Evolutionary conservation across 92 coral and sea anemone genomes (phyloP).

Genomic region (Nematostella vectensis): DNA sequence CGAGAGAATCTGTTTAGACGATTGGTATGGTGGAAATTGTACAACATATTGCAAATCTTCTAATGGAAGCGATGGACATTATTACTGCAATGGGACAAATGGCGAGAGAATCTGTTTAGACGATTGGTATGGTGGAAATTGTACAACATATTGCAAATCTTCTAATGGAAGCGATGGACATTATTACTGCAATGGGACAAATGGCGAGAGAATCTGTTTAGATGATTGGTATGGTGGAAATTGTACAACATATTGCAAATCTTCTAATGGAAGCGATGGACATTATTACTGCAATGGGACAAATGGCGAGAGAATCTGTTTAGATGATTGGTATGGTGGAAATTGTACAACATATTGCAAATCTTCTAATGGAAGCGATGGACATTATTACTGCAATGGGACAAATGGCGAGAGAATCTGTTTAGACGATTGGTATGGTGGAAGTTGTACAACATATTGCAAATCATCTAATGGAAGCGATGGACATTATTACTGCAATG

Average conservation of each 20-base stretch:
- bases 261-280: background rate
- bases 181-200: constrained; percentile 20
- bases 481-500: constrained; percentile 30
- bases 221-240: constrained; percentile 29
- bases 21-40: constrained; percentile 56
- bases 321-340: constrained; percentile 44
- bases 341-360: constrained; percentile 38
- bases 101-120: constrained; percentile 43
- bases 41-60: constrained; percentile 34
- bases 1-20: constrained; percentile 16
- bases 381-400: constrained; percentile 17
- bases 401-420: constrained; percentile 46
- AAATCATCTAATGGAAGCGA: constrained; percentile 3
- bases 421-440: constrained; percentile 45
- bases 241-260: constrained; percentile 17
- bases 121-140: constrained; percentile 53
- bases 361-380: constrained; percentile 26
- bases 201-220: constrained; percentile 25
- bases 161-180: too few species aligned
- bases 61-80: constrained; percentile 33
- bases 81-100: constrained; percentile 3
- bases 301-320: constrained; percentile 17
- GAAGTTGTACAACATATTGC: constrained; percentile 28
- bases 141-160: constrained; percentile 21
- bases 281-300: background rate